phyloP scores from a whole-genome alignment of 2,113 vertebrate species.

The Pollimyrus isidori region DNA sequence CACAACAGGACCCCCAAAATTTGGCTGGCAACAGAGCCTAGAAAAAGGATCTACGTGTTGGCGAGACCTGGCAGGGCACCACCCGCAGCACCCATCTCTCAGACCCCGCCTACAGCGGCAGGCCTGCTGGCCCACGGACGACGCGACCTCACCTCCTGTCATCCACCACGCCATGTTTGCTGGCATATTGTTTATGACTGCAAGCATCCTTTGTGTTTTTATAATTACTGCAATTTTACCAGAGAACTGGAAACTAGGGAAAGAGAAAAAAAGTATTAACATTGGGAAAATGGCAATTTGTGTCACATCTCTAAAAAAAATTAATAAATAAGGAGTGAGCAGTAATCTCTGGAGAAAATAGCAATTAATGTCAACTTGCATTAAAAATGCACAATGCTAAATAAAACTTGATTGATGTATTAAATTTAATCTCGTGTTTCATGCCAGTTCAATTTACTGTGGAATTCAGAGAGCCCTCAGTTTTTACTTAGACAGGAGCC shows the following conservation, averaged over 20 bases:
- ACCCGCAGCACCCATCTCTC: neutral
- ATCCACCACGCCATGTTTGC: neutral
- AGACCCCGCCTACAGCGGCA: neutral
- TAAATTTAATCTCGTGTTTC: neutral
- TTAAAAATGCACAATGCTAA: neutral
- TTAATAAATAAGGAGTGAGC: neutral
- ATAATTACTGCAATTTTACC: neutral
- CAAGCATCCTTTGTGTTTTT: neutral
- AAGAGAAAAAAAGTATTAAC: neutral
- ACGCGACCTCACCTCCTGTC: neutral
- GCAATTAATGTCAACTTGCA: conserved; percentile 1
- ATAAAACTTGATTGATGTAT: neutral
- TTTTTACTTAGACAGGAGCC: neutral
- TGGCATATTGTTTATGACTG: neutral
- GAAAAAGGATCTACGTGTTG: neutral
- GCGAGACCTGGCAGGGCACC: neutral
- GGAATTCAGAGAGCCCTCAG: neutral
- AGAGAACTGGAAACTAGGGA: neutral
- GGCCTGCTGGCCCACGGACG: neutral
- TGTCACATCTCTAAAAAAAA: neutral
- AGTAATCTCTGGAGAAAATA: neutral
- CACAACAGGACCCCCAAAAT: neutral
- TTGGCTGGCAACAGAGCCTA: neutral
- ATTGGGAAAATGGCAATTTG: neutral
- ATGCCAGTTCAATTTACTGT: neutral